Base-by-base conservation (phyloP, 2,888 invertebrate species). In the Bellardia pandia region DNA sequence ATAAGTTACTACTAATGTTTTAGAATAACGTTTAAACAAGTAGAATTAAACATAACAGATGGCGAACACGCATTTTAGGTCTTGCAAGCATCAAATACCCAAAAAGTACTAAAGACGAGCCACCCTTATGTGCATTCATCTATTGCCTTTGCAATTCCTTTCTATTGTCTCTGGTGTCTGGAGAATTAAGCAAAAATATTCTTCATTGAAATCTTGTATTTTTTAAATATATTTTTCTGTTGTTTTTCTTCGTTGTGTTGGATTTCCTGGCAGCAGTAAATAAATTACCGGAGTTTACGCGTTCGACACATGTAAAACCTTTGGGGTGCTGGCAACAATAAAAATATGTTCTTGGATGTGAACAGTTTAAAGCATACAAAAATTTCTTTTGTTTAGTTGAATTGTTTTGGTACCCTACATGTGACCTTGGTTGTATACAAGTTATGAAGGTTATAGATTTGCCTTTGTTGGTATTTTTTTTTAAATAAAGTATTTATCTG, bases 241-340 rank as follows among this genome's bases (percentile, higher is more conserved):
- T 53, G 23, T 13, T 86, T 11, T 68, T 53, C 45, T 40, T 33
- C 75, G 53, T 62, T 75, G 82, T 37, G 37, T 72, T 78, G 13
- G 6, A 53, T 66, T 37, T 23, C 11, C 45, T 83, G 80, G 82
- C 80, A 69, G 42, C 66, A 77, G 86, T 74, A 64, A 88, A 80
- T 88, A 84, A 80, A 89, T 89, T 89, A 81, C 85, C 79, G 87
- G 88, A 80, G 86, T 86, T 86, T 76, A 80, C 69, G 76, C 80
- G 86, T 86, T 86, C 83, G 86, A 86, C 86, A 84, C 80, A 84
- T 86, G 83, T 77, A 77, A 76, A 78, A 80, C 79, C 56, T 45
- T 45, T 37, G 42, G 86, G 78, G 82, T 64, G 62, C 69, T 82
- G 77, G 82, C 58, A 80, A 72, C 30, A 77, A 48, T 14, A 53